Base-by-base conservation (phyloP, 2,113 vertebrate genomes). In the Gracilinanus agilis region DNA sequence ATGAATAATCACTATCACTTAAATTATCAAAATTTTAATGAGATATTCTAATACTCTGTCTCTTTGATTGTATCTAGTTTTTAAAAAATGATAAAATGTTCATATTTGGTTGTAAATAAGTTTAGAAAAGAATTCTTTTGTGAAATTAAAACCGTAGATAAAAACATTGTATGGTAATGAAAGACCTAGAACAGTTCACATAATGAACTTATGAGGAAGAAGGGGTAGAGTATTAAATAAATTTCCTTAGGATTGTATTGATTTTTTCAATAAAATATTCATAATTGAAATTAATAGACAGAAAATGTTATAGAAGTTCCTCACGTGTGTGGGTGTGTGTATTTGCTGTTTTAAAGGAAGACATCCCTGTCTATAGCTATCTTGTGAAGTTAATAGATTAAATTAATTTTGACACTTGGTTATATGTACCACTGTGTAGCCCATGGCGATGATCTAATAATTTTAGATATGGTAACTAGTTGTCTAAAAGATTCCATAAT, bases 331-430 rank as follows among this genome's bases (percentile, higher is more conserved):
- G 94, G 54, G 93, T 97, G 96, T 89, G 8, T 94, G 8, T 95
- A 93, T 90, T 97, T 98, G 44, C 44, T 93, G 83, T 56, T 91
- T 40, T 53, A 83, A 94, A 93, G 96, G 95, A 97, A 98, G 97
- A 92, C 92, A 97, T 1, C 58, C 92, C 56, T 96, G 94, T 98
- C 96, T 95, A 0, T 95, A 96, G 90, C 97, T 97, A 56, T 98
- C 91, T 94, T 96, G 91, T 96, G 94, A 98, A 49, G 96, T 97
- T 96, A 98, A 94, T 96, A 96, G 96, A 97, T 97, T 94, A 95
- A 98, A 98, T 98, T 96, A 55, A 95, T 95, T 98, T 96, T 98
- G 98, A 98, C 97, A 98, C 96, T 94, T 98, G 97, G 91, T 96
- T 98, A 95, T 96, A 95, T 97, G 92, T 98, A 97, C 95, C 92